Base-by-base conservation (phyloP, 2,888 invertebrate genomes). In the Lasioglossum leucozonium region DNA sequence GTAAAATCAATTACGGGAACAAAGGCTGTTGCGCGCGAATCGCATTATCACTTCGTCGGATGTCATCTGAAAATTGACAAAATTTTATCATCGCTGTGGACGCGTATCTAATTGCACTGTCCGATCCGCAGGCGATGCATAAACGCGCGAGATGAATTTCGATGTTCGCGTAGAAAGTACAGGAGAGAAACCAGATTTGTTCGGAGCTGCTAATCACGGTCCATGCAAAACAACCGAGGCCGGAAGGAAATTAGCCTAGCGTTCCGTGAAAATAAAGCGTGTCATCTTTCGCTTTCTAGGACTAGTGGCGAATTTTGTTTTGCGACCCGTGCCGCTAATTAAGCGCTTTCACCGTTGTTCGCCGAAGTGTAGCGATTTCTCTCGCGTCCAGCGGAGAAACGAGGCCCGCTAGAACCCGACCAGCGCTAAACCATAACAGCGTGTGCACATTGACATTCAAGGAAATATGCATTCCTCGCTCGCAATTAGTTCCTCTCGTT, bases 301-400 rank as follows among this genome's bases (percentile, higher is more conserved):
- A 81, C 78, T 74, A 58, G 47, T 47, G 75, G 72, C 79, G 72
- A 84, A 84, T 84, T 83, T 87, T 86, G 83, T 83, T 86, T 82
- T 71, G 62, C 62, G 81, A 84, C 82, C 79, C 58, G 30, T 51
- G 79, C 62, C 34, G 79, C 44, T 87, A 87, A 87, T 87, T 87
- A 82, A 82, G n/a, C 84, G 84, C 87, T 87, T 87, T 87, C 87
- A 82, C 87, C 87, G 81, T 81, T 82, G 84, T 77, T 81, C 87
- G 79, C 73, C 79, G 72, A 79, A 77, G 79, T 82, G 87, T 84
- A 77, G 77, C 84, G 84, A 87, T 87, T 87, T 87, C 87, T 87
- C 87, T 73, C 42, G 26, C 55, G 76, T 80, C 44, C 58, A n/a
- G 42, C 47, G 65, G 72, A 37, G 67, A 76, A 77, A 87, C 76